Base-by-base conservation (phyloP, 2,113 vertebrate species). In the Semicossyphus pulcher region DNA sequence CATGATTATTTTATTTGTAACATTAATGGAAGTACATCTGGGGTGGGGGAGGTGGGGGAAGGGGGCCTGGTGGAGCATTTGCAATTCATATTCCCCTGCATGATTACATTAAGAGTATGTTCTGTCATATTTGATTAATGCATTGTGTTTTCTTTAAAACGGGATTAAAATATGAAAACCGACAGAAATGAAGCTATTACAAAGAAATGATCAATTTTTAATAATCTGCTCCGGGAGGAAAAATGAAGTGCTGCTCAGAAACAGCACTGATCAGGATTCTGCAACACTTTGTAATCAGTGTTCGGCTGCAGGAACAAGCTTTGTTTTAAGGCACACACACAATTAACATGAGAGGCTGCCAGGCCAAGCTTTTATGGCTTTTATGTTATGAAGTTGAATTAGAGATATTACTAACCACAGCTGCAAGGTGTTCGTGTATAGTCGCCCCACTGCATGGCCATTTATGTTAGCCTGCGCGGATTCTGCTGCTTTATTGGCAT, bases 61-160 rank as follows among this genome's bases (percentile, higher is more conserved):
- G 81, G 70, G 79, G 78, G 42, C 61, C 37, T 37, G 60, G 72
- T 2, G 83, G 63, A n/a, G 78, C 94, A 97, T 98, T 97, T 97
- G 96, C 96, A 96, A 97, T 97, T 97, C 96, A 96, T 97, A 96
- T 95, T 96, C 94, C 94, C 92, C 88, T 93, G 93, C 88, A 91
- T 96, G 96, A 96, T 96, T 95, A 96, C 96, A 96, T 97, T 97
- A 99, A 95, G 95, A 95, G 95, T 92, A 91, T 95, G 95, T 95
- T 96, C 96, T 96, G 96, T 98, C 97, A 96, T 95, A 94, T 93
- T 93, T 96, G 96, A 99, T 98, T 96, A 97, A 98, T 97, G 96
- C 92, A 83, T 93, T 90, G 90, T 96, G 95, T 97, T 97, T 97
- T 97, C 92, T 76, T 92, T 95, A 95, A 96, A 97, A 96, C 95